Evolutionary conservation across 2,888 invertebrate species (phyloP).

Genomic region (Xanthorhoe spadicearia): DNA sequence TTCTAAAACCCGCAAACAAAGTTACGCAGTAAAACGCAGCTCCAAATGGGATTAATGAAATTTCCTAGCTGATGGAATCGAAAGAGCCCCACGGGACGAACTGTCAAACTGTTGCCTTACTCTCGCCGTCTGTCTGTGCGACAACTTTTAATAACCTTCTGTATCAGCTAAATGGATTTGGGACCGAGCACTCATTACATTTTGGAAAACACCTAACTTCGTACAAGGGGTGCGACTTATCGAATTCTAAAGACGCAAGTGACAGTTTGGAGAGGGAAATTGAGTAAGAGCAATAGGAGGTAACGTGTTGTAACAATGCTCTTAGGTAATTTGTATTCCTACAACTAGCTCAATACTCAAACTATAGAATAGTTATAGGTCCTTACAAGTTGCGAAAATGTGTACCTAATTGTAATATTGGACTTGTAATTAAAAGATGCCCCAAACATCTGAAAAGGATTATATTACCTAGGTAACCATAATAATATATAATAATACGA

Average conservation of each 20-base stretch:
- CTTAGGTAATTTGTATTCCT: not conserved
- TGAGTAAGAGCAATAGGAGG: constrained; percentile 9
- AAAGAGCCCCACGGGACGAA: constrained; percentile 66
- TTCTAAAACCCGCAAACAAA: constrained; percentile 37
- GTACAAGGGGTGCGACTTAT: constrained; percentile 42
- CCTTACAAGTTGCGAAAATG: too few species aligned
- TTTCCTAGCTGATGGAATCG: constrained; percentile 75
- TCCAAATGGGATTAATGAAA: constrained; percentile 77
- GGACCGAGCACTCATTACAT: constrained; percentile 61
- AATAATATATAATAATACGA: too few species aligned
- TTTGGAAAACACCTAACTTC: constrained; percentile 51
- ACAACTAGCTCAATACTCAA: too few species aligned
- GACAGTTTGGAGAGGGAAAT: constrained; percentile 29
- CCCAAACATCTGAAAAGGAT: too few species aligned
- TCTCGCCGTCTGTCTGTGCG: constrained; percentile 69
- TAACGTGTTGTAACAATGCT: constrained; percentile 12
- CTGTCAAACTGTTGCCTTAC: constrained; percentile 75
- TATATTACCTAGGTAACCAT: too few species aligned
- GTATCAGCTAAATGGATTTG: constrained; percentile 79
- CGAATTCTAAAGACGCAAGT: constrained; percentile 33
- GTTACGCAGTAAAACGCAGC: constrained; percentile 48
- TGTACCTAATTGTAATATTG: too few species aligned
- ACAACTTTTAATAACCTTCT: constrained; percentile 82
- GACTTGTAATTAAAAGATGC: too few species aligned
- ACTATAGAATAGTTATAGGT: too few species aligned